Percentiles rank a stretch among this genome's conserved stretches.
phyloP scores from a whole-genome alignment of 2,888 invertebrate genomes.

The Beris morrisii region DNA sequence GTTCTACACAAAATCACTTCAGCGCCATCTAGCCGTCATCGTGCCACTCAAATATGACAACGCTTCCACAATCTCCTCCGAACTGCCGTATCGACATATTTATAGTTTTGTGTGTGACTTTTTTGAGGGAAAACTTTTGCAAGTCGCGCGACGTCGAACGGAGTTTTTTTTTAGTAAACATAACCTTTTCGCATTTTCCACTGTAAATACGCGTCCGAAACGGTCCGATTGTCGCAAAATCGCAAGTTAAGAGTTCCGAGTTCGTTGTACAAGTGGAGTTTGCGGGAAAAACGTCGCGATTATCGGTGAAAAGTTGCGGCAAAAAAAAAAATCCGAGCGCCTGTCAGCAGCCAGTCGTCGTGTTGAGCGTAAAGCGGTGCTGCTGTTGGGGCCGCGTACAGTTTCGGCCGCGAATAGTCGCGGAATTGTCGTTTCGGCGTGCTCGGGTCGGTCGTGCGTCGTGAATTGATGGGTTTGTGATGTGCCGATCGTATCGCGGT shows the following conservation, averaged over 20 bases:
- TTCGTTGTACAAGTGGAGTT: constrained; percentile 6
- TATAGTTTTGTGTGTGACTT: constrained; percentile 30
- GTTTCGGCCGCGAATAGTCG: too few relatives aligned
- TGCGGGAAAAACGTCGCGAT: neutral
- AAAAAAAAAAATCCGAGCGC: constrained; percentile 9
- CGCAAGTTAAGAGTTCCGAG: constrained; percentile 1
- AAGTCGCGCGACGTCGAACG: constrained; percentile 30
- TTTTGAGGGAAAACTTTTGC: constrained; percentile 31
- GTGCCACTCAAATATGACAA: constrained; percentile 25
- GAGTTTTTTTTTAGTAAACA: constrained; percentile 36
- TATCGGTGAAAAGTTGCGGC: constrained; percentile 8
- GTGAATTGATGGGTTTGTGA: neutral
- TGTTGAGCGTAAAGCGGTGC: constrained; percentile 15
- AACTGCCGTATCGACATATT: constrained; percentile 32
- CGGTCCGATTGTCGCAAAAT: neutral
- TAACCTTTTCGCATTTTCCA: constrained; percentile 38
- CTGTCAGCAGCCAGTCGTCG: constrained; percentile 16
- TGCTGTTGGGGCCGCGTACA: too few relatives aligned
- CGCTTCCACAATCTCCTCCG: constrained; percentile 28
- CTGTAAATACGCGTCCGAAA: constrained; percentile 24
- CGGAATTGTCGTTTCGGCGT: too few relatives aligned
- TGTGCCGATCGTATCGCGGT: neutral
- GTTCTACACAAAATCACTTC: constrained; percentile 5
- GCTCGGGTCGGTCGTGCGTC: too few relatives aligned
- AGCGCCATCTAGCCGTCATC: constrained; percentile 18